Conservation (phyloP, 2,113 vertebrate species). For the Brachyhypopomus gauderio region DNA sequence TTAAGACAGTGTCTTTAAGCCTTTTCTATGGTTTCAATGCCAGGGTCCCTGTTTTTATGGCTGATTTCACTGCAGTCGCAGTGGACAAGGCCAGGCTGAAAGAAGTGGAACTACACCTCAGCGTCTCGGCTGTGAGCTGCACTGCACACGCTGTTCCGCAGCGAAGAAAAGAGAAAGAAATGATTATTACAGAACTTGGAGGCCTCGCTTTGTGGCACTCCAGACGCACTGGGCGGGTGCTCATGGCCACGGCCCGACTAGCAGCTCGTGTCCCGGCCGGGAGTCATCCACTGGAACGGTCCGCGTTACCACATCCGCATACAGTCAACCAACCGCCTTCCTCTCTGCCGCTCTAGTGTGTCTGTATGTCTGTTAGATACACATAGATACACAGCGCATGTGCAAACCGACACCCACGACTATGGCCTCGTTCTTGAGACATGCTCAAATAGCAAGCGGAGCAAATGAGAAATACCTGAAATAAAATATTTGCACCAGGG, state of each 20-base stretch:
- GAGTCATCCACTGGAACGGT: neutral
- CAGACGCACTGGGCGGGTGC: too few relatives aligned
- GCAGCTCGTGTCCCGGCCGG: neutral
- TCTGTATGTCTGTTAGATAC: neutral
- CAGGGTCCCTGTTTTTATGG: too few relatives aligned
- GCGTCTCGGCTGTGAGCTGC: too few relatives aligned
- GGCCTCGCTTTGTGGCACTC: too few relatives aligned
- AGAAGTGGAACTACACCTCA: too few relatives aligned
- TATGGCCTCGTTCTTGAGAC: neutral
- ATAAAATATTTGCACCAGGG: conserved; percentile 21
- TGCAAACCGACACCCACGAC: neutral
- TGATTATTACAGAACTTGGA: too few relatives aligned
- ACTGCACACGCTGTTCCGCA: too few relatives aligned
- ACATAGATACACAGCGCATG: neutral
- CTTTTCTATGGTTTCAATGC: too few relatives aligned
- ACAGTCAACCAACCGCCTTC: neutral
- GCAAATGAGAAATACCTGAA: conserved; percentile 34
- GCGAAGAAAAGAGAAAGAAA: too few relatives aligned
- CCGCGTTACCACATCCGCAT: neutral
- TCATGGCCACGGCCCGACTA: neutral
- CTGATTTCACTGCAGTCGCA: too few relatives aligned
- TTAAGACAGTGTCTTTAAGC: too few relatives aligned
- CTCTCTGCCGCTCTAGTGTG: neutral
- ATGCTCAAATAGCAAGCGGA: neutral
- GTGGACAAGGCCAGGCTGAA: too few relatives aligned